These are phyloP conservation scores for Oncopodura yosiiana DNA, from an alignment of 1,140 invertebrate species.

Conservation along the genomic window DNA sequence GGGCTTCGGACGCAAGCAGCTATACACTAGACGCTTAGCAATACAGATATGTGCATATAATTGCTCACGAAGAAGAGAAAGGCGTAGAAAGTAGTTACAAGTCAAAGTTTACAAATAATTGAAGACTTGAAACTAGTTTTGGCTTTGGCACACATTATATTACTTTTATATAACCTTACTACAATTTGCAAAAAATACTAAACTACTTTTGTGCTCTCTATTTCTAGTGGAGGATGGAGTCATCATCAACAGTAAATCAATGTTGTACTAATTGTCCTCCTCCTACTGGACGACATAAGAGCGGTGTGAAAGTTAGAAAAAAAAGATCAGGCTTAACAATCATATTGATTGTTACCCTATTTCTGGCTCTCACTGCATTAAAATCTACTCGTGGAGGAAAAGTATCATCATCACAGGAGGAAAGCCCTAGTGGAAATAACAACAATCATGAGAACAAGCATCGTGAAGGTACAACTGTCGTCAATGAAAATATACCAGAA, in stretches of 20 bases:
- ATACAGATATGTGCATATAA: too few relatives aligned
- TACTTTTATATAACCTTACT: not conserved
- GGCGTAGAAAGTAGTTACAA: too few relatives aligned
- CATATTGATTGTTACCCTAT: conserved; percentile 21
- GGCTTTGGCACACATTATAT: not conserved
- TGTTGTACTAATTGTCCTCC: too few relatives aligned
- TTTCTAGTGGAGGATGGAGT: conserved; percentile 11
- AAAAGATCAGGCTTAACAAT: conserved; percentile 11
- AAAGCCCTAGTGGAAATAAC: not conserved
- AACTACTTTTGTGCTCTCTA: too few relatives aligned
- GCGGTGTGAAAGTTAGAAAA: conserved; percentile 9
- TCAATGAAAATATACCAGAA: not conserved
- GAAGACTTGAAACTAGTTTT: too few relatives aligned
- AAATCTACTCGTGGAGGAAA: conserved; percentile 3
- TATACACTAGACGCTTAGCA: too few relatives aligned
- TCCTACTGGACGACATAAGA: not conserved
- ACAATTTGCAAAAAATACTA: too few relatives aligned
- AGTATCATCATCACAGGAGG: not conserved
- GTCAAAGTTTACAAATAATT: too few relatives aligned
- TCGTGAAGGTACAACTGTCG: not conserved
- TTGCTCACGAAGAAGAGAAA: too few relatives aligned
- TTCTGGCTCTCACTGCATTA: conserved; percentile 15
- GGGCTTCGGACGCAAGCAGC: too few relatives aligned
- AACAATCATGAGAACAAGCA: not conserved
- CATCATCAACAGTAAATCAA: too few relatives aligned